Percentiles rank a stretch among this genome's conserved stretches.
phyloP scores from a whole-genome alignment of 1,140 invertebrate species.

The Formica selysi region DNA sequence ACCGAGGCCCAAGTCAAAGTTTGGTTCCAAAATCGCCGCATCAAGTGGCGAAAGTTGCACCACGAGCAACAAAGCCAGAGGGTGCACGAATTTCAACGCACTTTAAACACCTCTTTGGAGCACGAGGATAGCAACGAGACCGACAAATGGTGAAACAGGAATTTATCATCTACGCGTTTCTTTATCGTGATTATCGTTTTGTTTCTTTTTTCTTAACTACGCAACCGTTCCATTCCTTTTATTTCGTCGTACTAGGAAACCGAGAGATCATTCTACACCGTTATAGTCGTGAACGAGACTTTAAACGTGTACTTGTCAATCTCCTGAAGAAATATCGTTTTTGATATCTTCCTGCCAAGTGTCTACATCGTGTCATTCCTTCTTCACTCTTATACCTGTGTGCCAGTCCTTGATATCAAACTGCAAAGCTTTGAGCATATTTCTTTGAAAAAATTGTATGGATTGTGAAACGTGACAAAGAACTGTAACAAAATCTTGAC shows the following conservation, averaged over 20 bases:
- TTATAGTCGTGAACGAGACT: constrained; percentile 13
- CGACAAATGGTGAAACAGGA: constrained; percentile 80
- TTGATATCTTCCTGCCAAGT: constrained; percentile 14
- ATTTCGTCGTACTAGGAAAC: constrained; percentile 15
- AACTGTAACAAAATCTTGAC: background rate
- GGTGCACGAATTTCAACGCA: constrained; percentile 91
- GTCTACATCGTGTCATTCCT: constrained; percentile 10
- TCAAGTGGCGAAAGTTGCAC: constrained; percentile 98
- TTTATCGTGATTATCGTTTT: constrained; percentile 49
- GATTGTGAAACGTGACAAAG: constrained; percentile 18
- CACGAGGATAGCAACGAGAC: constrained; percentile 84
- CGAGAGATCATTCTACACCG: constrained; percentile 18
- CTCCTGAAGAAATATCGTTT: constrained; percentile 21
- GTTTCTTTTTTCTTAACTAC: constrained; percentile 33
- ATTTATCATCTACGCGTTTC: constrained; percentile 32
- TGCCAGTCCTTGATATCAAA: constrained; percentile 12
- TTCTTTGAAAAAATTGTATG: constrained; percentile 18
- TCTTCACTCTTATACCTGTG: constrained; percentile 13
- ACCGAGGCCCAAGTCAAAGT: constrained; percentile 98
- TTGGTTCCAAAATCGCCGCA: constrained; percentile 98
- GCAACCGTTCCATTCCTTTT: constrained; percentile 3
- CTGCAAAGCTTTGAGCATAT: background rate
- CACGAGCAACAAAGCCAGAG: constrained; percentile 96
- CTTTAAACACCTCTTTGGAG: constrained; percentile 76
- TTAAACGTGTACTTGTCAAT: constrained; percentile 41